Percentiles rank a stretch among this genome's conserved stretches.
Evolutionary conservation across 2,888 invertebrate species (phyloP).

Genomic region (Biston stratarius): DNA sequence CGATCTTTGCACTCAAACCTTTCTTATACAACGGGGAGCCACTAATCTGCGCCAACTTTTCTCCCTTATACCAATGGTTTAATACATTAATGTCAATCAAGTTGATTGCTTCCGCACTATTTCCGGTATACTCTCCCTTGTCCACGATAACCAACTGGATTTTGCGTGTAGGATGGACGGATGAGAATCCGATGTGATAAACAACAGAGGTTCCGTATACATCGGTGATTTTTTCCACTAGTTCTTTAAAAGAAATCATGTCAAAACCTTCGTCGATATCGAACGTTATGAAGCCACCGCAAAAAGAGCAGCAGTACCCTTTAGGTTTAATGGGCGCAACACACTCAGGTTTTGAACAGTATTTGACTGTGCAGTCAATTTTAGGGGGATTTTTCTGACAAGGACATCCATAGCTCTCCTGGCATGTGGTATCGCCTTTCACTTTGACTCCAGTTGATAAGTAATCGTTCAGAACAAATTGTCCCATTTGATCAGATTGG

Average conservation of each 20-base stretch:
- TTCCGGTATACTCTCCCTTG: conserved; percentile 67
- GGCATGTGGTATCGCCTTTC: conserved; percentile 44
- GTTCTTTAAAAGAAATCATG: conserved; percentile 60
- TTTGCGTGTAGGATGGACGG: conserved; percentile 46
- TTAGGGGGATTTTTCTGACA: conserved; percentile 62
- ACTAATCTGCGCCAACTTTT: conserved; percentile 60
- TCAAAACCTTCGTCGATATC: conserved; percentile 65
- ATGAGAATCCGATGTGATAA: conserved; percentile 67
- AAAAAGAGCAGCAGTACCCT: conserved; percentile 77
- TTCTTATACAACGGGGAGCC: conserved; percentile 67
- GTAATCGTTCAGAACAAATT: conserved; percentile 59
- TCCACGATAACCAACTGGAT: conserved; percentile 75
- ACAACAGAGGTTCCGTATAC: conserved; percentile 58
- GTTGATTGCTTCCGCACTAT: conserved; percentile 66
- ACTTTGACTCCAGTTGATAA: conserved; percentile 50
- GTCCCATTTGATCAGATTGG: conserved; percentile 49
- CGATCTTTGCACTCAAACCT: conserved; percentile 67
- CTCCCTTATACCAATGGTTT: conserved; percentile 59
- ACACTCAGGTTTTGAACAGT: conserved; percentile 67
- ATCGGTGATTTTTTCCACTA: conserved; percentile 57
- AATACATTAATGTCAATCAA: conserved; percentile 59
- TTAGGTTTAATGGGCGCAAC: conserved; percentile 68
- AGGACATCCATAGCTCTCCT: conserved; percentile 67
- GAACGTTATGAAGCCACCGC: conserved; percentile 70
- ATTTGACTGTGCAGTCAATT: conserved; percentile 69